These are phyloP conservation scores for Mactra quadrangularis DNA, from an alignment of 1,140 invertebrate genomes.

Conservation along the genomic window DNA sequence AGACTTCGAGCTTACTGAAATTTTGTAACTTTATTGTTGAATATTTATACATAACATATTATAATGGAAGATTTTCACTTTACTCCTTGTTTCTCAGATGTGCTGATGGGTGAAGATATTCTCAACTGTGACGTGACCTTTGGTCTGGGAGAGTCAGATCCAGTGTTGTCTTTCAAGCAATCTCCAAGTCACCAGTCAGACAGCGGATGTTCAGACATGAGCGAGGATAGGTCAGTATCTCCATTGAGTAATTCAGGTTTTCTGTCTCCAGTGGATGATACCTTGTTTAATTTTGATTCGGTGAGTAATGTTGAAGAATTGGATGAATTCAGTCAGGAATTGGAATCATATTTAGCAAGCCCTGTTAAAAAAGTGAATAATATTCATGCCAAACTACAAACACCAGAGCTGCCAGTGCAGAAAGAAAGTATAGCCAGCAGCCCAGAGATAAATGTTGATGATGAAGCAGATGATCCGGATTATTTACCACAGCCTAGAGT, in stretches of 20 bases:
- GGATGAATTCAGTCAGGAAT: not conserved
- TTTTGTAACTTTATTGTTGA: too few species aligned
- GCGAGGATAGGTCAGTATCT: slow-evolving; percentile 60
- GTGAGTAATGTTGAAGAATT: not conserved
- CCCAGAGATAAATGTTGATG: slow-evolving; percentile 38
- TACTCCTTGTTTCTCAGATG: slow-evolving; percentile 72
- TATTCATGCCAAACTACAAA: not conserved
- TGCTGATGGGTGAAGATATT: slow-evolving; percentile 64
- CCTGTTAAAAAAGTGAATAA: not conserved
- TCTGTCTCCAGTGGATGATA: slow-evolving; percentile 45
- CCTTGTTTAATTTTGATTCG: slow-evolving; percentile 48
- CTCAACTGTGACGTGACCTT: slow-evolving; percentile 62
- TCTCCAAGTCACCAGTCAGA: slow-evolving; percentile 79
- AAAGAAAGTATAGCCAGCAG: not conserved
- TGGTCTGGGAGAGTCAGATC: slow-evolving; percentile 19
- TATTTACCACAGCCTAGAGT: slow-evolving; percentile 19
- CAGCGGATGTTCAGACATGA: slow-evolving; percentile 73
- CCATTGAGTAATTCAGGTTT: slow-evolving; percentile 44
- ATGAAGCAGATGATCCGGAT: slow-evolving; percentile 30
- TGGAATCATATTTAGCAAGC: not conserved
- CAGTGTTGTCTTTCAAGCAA: slow-evolving; percentile 49
- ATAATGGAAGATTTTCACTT: slow-evolving; percentile 21
- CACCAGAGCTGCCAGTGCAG: not conserved
- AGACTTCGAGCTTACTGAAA: too few species aligned
- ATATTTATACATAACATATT: too few species aligned